Conservation (phyloP, 2,797 vertebrate species). For the Amniataba percoides region DNA sequence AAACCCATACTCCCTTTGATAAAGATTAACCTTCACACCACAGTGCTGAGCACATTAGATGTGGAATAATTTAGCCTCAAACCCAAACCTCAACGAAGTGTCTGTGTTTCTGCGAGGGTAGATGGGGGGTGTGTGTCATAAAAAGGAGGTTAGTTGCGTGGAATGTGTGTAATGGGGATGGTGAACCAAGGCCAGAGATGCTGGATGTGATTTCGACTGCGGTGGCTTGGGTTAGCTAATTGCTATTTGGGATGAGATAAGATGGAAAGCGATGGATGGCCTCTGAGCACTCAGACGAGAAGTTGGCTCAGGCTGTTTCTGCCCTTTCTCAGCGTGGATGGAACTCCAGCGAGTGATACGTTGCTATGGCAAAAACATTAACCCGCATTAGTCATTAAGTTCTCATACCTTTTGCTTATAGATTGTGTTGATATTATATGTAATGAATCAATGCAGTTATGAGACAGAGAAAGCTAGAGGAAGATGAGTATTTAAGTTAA, state of each 20-base stretch:
- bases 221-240: slow-evolving; percentile 75
- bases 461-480: not conserved
- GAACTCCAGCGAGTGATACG: slow-evolving; percentile 22
- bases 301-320: slow-evolving; percentile 42
- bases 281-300: slow-evolving; percentile 40
- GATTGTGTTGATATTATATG: not conserved
- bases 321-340: slow-evolving; percentile 41
- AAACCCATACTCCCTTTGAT: slow-evolving; percentile 35
- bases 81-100: slow-evolving; percentile 47
- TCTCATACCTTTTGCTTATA: slow-evolving; percentile 6
- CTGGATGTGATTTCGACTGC: slow-evolving; percentile 69
- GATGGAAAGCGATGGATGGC: slow-evolving; percentile 45
- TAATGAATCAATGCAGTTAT: not conserved
- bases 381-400: slow-evolving; percentile 32
- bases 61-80: slow-evolving; percentile 68
- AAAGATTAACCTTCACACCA: slow-evolving; percentile 59
- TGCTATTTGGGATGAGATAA: slow-evolving; percentile 72
- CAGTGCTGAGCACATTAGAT: slow-evolving; percentile 41
- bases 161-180: slow-evolving; percentile 69
- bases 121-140: slow-evolving; percentile 43
- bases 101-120: slow-evolving; percentile 1
- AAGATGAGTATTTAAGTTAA: not conserved
- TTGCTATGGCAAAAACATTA: slow-evolving; percentile 40
- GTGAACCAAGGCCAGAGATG: slow-evolving; percentile 66
- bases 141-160: slow-evolving; percentile 68